Evolutionary conservation across 2,113 vertebrate species (phyloP).

Genomic region (Dromiciops gliroides): DNA sequence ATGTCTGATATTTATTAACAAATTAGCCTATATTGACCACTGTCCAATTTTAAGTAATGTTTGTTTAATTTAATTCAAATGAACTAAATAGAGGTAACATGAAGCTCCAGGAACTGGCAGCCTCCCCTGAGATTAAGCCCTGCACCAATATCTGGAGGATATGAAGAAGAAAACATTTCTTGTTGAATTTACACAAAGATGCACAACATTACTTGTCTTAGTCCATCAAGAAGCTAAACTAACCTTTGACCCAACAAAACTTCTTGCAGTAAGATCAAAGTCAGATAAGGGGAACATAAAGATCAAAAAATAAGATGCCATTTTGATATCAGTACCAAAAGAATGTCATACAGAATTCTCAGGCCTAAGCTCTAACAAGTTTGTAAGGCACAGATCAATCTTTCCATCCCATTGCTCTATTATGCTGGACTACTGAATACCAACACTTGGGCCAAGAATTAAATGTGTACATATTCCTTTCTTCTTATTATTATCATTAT

Average conservation of each 20-base stretch:
- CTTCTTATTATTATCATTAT: background rate
- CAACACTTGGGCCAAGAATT: background rate
- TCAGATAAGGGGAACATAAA: background rate
- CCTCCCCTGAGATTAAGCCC: too few species aligned
- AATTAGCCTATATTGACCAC: too few species aligned
- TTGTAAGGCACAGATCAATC: background rate
- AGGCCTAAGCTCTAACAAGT: background rate
- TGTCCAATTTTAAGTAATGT: too few species aligned
- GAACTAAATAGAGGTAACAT: too few species aligned
- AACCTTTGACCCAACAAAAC: background rate
- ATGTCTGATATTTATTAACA: too few species aligned
- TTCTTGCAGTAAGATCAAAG: background rate
- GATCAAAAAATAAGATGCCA: background rate
- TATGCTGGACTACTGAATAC: background rate
- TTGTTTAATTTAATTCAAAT: too few species aligned
- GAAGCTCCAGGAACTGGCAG: too few species aligned
- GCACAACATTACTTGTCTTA: background rate
- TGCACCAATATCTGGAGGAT: too few species aligned
- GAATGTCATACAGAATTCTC: background rate
- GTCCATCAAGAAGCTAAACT: background rate
- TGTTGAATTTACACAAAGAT: background rate
- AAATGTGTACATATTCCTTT: background rate
- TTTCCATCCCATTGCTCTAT: background rate
- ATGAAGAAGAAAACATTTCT: too few species aligned
- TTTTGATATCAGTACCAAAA: background rate